A percentile compares a stretch with the other conserved stretches of the same genome.
Evolutionary conservation across 2,888 invertebrate species (phyloP).

Genomic region (Epinotia ramella): DNA sequence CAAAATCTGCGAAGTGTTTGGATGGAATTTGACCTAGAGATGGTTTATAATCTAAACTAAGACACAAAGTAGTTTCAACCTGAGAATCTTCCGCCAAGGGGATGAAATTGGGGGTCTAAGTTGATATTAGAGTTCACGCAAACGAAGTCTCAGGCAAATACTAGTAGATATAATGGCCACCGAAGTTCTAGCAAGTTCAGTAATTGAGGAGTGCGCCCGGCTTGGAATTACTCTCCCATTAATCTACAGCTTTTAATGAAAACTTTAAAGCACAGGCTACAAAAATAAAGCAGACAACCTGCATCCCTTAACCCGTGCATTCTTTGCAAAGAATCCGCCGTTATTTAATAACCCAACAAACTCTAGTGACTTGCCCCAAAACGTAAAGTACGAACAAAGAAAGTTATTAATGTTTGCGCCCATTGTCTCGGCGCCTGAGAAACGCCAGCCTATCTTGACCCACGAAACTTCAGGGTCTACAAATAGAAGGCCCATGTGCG

Average conservation of each 20-base stretch:
- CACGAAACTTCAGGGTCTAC: slow-evolving; percentile 47
- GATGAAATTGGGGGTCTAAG: too few species aligned
- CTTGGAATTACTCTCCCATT: not conserved
- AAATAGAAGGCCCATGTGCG: slow-evolving; percentile 50
- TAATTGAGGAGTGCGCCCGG: not conserved
- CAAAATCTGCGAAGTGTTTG: too few species aligned
- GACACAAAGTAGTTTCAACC: too few species aligned
- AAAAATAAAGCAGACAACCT: slow-evolving; percentile 13
- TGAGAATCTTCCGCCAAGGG: too few species aligned
- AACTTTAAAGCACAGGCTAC: slow-evolving; percentile 1
- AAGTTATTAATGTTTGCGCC: slow-evolving; percentile 81
- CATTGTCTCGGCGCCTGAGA: slow-evolving; percentile 76
- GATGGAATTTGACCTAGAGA: too few species aligned
- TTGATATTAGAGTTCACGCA: too few species aligned
- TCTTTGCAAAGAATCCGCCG: slow-evolving; percentile 8
- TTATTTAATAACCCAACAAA: slow-evolving; percentile 51
- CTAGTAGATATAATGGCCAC: not conserved
- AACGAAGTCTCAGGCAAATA: not conserved
- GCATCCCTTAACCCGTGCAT: slow-evolving; percentile 7
- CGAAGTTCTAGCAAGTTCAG: slow-evolving; percentile 2
- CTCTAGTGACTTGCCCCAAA: slow-evolving; percentile 57
- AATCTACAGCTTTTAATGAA: not conserved
- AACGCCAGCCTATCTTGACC: slow-evolving; percentile 61
- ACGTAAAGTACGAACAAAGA: slow-evolving; percentile 67
- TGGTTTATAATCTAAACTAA: too few species aligned